Base-by-base conservation (phyloP, 2,888 invertebrate species). In the Eulithis testata region DNA sequence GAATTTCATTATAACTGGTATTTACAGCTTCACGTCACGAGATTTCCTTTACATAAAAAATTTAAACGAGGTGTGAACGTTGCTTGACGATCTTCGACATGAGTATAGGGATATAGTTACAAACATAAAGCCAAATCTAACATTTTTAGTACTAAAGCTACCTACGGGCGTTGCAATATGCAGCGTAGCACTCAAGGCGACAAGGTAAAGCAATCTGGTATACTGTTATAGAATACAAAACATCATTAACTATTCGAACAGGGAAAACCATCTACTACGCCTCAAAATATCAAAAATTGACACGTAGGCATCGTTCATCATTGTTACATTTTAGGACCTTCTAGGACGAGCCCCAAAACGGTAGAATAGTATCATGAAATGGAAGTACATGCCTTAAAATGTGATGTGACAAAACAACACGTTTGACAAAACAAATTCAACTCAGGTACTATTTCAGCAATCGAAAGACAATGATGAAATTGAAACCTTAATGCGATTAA, bases 201-300 rank as follows among this genome's bases (percentile, higher is more conserved):
- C 90, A 88, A 88, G 90, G 21, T 21, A 21, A 21, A 21, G 88
- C 85, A 87, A 90, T 90, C 87, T 83, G 74, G 72, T 74, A 65
- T 44, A 65, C 75, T 73, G 65, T 73, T 70, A 52, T 60, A 71
- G 91, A 89, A 91, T 91, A 91, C 82, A 85, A 89, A 91, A 71
- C 74, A 72, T 60, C 56, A 63, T 45, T 89, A 86, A 88, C 86
- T 87, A 89, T 89, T 89, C 86, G 82, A 84, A 81, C 75, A 76
- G 82, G 87, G 84, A 88, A 90, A 90, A 87, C 83, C 81, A 78
- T 82, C 78, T 75, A 70, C 68, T 75, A 74, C 75, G 76, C 75
- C 73, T 73, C 73, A 64, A 57, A 74, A 79, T 82, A 80, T 77
- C 74, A 66, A 78, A 76, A 74, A 76, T 31, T 71, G 69, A 76